phyloP scores from a whole-genome alignment of 2,113 vertebrate species.

The Mandrillus leucophaeus region DNA sequence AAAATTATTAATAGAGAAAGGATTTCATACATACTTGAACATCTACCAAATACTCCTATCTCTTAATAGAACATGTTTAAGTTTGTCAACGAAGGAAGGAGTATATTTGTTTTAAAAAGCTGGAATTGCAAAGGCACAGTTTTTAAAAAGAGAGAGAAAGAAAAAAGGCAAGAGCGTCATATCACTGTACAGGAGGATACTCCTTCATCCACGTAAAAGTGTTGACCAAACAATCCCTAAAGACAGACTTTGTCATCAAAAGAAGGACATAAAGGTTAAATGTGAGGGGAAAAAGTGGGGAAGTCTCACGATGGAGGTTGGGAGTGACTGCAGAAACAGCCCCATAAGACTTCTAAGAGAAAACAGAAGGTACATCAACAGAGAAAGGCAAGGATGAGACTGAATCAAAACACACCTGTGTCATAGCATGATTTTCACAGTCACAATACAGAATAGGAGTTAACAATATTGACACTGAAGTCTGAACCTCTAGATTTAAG shows the following conservation, averaged over 20 bases:
- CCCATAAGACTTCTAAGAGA: not conserved
- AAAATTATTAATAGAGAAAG: not conserved
- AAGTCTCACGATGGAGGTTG: not conserved
- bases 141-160: not conserved
- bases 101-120: not conserved
- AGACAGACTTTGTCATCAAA: not conserved
- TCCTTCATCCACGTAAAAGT: not conserved
- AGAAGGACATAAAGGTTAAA: not conserved
- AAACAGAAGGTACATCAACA: not conserved
- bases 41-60: not conserved
- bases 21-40: not conserved
- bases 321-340: not conserved
- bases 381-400: not conserved
- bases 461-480: not conserved
- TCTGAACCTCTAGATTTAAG: not conserved
- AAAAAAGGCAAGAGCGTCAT: not conserved
- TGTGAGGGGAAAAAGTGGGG: rapidly evolving
- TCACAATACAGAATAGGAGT: too few species aligned
- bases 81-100: not conserved
- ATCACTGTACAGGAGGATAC: not conserved
- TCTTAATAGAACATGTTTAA: not conserved
- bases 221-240: not conserved
- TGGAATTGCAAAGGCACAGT: not conserved
- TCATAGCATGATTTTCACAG: too few species aligned
- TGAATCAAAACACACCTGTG: not conserved